Evolutionary conservation across 2,797 vertebrate genomes (phyloP).

Genomic region (Jordanella pulchra): DNA sequence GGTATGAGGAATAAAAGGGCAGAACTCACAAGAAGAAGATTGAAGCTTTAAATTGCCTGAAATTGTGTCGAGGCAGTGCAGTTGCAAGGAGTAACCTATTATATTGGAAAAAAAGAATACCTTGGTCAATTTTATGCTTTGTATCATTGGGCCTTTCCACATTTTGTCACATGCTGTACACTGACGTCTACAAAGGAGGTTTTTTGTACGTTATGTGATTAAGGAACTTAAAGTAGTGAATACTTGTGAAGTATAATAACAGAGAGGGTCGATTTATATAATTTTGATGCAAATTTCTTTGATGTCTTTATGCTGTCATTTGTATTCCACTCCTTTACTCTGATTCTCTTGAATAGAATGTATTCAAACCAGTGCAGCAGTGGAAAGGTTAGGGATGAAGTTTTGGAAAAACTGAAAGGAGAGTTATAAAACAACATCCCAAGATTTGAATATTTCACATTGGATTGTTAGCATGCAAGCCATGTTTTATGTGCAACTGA

Average conservation of each 20-base stretch:
- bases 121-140: not conserved
- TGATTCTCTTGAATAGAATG: not conserved
- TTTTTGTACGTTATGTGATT: not conserved
- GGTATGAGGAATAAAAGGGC: slow-evolving; percentile 15
- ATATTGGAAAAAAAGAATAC: not conserved
- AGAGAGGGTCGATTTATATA: not conserved
- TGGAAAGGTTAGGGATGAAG: not conserved
- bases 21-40: slow-evolving; percentile 5
- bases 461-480: no score
- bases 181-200: not conserved
- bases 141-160: no score
- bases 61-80: not conserved
- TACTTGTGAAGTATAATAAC: not conserved
- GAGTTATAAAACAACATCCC: not conserved
- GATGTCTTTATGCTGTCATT: not conserved
- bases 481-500: no score
- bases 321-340: not conserved
- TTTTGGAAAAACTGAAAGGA: not conserved
- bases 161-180: not conserved
- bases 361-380: not conserved
- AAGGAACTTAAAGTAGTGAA: not conserved
- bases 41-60: slow-evolving; percentile 13
- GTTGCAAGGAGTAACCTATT: not conserved
- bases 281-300: no score
- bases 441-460: no score